These are phyloP conservation scores for Drosophila arizonae DNA, from an alignment of 1,140 invertebrate species.

Conservation along the genomic window DNA sequence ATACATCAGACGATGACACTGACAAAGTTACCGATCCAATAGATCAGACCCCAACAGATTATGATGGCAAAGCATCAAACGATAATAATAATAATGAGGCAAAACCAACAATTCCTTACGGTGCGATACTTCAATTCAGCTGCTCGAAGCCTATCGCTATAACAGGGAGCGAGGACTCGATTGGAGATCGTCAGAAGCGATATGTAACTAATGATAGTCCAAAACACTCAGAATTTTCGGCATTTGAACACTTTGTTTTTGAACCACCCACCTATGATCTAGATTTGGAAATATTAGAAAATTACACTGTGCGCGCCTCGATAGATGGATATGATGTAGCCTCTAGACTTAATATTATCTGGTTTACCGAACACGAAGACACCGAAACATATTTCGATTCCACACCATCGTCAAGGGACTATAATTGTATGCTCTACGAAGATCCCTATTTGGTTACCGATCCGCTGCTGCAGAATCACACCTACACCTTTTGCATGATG, in stretches of 20 bases:
- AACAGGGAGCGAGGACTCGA: no score
- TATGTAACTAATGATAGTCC: neutral
- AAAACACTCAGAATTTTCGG: neutral
- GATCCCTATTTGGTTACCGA: slow-evolving; percentile 34
- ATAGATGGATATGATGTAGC: slow-evolving; percentile 34
- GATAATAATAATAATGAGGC: neutral
- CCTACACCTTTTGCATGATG: slow-evolving; percentile 67
- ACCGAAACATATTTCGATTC: neutral
- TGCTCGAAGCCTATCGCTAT: slow-evolving; percentile 36
- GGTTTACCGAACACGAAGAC: slow-evolving; percentile 45
- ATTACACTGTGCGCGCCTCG: slow-evolving; percentile 39
- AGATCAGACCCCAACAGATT: neutral
- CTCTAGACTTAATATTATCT: slow-evolving; percentile 52
- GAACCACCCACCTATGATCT: slow-evolving; percentile 57
- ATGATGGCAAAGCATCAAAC: neutral
- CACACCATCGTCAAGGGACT: slow-evolving; percentile 26
- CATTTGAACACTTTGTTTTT: slow-evolving; percentile 33
- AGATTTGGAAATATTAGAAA: slow-evolving; percentile 34
- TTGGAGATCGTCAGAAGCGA: neutral
- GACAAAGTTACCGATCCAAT: neutral
- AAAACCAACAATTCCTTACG: neutral
- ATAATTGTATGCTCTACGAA: slow-evolving; percentile 55
- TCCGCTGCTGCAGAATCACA: slow-evolving; percentile 40
- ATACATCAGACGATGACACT: neutral
- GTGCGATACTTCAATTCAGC: slow-evolving; percentile 37